Evolutionary conservation across 2,797 vertebrate genomes (phyloP), one percentile per base, ranked within the genome.

Genomic region (Neomorphus geoffroyi): DNA sequence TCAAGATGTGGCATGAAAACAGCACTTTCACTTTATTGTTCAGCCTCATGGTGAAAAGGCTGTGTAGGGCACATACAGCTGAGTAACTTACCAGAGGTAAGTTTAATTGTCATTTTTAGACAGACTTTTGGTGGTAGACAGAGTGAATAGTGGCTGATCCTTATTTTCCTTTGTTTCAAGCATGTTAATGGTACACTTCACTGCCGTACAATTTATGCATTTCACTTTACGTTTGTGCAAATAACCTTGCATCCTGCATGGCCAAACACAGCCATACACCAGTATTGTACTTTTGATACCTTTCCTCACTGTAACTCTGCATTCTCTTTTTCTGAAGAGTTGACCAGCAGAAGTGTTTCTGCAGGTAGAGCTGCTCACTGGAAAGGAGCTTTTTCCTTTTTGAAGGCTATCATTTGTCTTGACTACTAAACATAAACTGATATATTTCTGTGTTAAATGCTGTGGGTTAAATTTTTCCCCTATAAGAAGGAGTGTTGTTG

Each of bases 141-240:
- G 67, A 58, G 80, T 88, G 60, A 73, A 53, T 87, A 86, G 67
- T 62, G 66, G 69, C 69, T 91, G 50, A 57, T 86, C 30, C 3
- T 92, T 75, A 43, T 85, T 73, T 93, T 82, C 13, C 35, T 83
- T 94, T 69, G 19, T 92, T 83, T 88, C 43, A 65, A 90, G 91
- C 91, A 92, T 92, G 84, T 86, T 93, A 57, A 43, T 66, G 32
- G 54, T 82, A 48, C 66, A 50, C 48, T 83, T 30, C 39, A n/a
- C 78, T 86, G 69, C 43, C 16, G 13, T 57, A 33, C 1, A 2
- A 35, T 92, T 67, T 90, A 71, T 61, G 74, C 64, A 58, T 64
- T 95, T 90, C 87, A 92, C 92, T 91, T 86, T 22, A 64, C 95
- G 93, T 56, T 93, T 96, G 60, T 69, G 86, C 78, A 82, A 88